Evolutionary conservation across 2,113 vertebrate genomes (phyloP).

Genomic region (Hippocampus guttulatus): DNA sequence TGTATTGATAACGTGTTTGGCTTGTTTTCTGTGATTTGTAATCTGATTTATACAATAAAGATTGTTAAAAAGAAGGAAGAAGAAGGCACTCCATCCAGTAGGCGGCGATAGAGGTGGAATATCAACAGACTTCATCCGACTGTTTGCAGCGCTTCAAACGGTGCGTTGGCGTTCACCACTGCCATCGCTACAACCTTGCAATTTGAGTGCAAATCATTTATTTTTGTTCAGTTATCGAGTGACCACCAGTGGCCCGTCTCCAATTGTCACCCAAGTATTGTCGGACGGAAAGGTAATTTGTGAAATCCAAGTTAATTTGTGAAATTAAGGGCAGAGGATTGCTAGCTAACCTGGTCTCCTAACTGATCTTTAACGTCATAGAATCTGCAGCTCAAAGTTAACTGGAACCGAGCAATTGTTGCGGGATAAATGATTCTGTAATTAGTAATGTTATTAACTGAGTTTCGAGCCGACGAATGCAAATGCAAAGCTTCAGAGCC

Average conservation of each 20-base stretch:
- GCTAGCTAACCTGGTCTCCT: constrained; percentile 5
- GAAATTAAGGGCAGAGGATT: not conserved
- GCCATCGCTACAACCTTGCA: not conserved
- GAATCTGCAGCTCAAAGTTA: not conserved
- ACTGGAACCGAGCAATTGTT: not conserved
- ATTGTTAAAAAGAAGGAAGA: not conserved
- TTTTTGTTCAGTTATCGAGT: not conserved
- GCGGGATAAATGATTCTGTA: not conserved
- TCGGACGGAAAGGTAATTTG: constrained; percentile 18
- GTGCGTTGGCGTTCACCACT: no score
- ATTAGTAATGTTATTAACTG: not conserved
- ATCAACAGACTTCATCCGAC: not conserved
- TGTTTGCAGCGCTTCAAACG: no score
- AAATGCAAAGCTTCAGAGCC: not conserved
- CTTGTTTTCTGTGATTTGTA: no score
- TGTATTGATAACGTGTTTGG: no score
- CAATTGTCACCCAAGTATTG: constrained; percentile 3
- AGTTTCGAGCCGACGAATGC: not conserved
- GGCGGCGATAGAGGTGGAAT: not conserved
- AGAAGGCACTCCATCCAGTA: not conserved
- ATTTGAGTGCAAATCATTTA: not conserved
- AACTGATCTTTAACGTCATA: not conserved
- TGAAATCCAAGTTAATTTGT: not conserved
- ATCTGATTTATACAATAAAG: no score
- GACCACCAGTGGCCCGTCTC: not conserved